phyloP scores from a whole-genome alignment of 2,888 invertebrate species.

The Thereva unica region DNA sequence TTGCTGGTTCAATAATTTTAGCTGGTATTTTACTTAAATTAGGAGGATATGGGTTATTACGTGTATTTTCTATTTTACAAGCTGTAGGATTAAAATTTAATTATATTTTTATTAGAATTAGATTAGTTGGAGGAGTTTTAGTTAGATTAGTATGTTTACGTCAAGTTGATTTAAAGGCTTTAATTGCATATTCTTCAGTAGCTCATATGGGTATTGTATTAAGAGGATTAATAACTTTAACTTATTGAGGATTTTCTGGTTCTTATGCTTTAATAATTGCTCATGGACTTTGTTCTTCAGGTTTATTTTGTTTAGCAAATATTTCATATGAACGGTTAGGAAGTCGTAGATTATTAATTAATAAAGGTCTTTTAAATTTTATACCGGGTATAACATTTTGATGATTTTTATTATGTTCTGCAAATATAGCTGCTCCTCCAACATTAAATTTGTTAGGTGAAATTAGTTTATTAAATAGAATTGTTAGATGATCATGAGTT shows the following conservation, averaged over 20 bases:
- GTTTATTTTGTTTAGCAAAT: conserved; percentile 69
- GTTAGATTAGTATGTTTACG: too few species aligned
- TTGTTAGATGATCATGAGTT: conserved; percentile 61
- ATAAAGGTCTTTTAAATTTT: conserved; percentile 67
- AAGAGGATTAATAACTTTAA: conserved; percentile 64
- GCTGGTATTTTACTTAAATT: too few species aligned
- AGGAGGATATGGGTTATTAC: too few species aligned
- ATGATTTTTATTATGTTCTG: conserved; percentile 68
- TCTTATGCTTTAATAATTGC: conserved; percentile 66
- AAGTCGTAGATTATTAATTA: conserved; percentile 67
- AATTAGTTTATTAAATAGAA: conserved; percentile 66
- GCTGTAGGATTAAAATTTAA: too few species aligned
- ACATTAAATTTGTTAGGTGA: conserved; percentile 70
- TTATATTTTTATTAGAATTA: too few species aligned
- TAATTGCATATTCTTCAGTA: too few species aligned
- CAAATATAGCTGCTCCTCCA: conserved; percentile 70
- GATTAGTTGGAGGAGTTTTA: too few species aligned
- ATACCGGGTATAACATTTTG: conserved; percentile 64
- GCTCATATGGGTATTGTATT: too few species aligned
- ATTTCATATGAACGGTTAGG: conserved; percentile 65
- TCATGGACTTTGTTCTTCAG: conserved; percentile 69
- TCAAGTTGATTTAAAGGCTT: too few species aligned
- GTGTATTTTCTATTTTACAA: too few species aligned
- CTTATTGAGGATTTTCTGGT: conserved; percentile 61
- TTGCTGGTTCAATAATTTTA: too few species aligned